phyloP scores from a whole-genome alignment of 2,888 invertebrate genomes.

The Pyrocoelia pectoralis region DNA sequence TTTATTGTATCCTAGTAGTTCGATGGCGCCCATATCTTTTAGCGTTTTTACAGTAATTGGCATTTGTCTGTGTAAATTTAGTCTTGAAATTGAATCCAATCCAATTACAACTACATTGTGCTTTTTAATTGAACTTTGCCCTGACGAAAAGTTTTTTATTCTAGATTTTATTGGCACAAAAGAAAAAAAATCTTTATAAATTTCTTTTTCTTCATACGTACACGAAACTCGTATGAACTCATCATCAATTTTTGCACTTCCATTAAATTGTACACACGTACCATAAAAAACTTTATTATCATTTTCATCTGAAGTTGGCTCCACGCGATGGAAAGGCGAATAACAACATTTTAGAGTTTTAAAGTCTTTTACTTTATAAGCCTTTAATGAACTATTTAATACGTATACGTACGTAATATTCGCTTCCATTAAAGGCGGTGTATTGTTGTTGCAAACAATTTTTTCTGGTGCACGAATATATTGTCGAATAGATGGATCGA shows the following conservation, averaged over 20 bases:
- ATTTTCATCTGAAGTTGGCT: slow-evolving; percentile 60
- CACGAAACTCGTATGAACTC: too few relatives aligned
- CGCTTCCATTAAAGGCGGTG: slow-evolving; percentile 64
- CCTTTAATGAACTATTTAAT: slow-evolving; percentile 58
- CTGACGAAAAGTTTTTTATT: neutral
- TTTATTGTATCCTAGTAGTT: slow-evolving; percentile 90
- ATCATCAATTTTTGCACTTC: slow-evolving; percentile 59
- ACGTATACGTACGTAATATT: slow-evolving; percentile 69
- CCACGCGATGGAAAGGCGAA: slow-evolving; percentile 65
- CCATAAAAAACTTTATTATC: slow-evolving; percentile 63
- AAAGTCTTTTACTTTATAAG: slow-evolving; percentile 62
- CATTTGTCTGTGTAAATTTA: slow-evolving; percentile 87
- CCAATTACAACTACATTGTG: slow-evolving; percentile 82
- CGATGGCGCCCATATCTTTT: slow-evolving; percentile 70
- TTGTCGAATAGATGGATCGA: slow-evolving; percentile 64
- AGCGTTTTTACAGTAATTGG: slow-evolving; percentile 72
- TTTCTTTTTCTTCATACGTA: too few relatives aligned
- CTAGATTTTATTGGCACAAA: slow-evolving; percentile 65
- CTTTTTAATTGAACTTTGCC: neutral
- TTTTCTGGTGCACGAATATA: slow-evolving; percentile 63
- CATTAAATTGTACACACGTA: slow-evolving; percentile 62
- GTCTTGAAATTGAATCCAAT: slow-evolving; percentile 84
- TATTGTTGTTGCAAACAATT: slow-evolving; percentile 63
- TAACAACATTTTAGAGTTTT: slow-evolving; percentile 69
- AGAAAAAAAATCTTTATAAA: slow-evolving; percentile 74